Conservation (phyloP, 2,888 invertebrate genomes). For the Agonopterix alstromeriana region DNA sequence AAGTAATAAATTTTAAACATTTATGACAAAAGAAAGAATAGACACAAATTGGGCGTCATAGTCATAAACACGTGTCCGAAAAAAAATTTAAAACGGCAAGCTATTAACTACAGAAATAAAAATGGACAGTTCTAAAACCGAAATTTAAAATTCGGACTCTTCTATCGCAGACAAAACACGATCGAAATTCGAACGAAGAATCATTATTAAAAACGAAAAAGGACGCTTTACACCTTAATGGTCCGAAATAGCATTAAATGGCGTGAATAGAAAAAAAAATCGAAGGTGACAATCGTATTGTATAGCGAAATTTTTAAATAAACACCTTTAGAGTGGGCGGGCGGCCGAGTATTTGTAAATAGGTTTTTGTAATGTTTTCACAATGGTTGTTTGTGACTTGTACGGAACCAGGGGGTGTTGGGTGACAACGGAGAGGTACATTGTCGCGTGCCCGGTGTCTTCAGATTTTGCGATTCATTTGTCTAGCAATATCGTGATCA, state of each 20-base stretch:
- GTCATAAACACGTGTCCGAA: conserved; percentile 62
- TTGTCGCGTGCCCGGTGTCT: conserved; percentile 34
- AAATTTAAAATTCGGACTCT: conserved; percentile 11
- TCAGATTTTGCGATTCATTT: conserved; percentile 8
- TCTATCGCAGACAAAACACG: conserved; percentile 15
- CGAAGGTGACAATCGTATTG: conserved; percentile 63
- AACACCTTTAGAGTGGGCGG: conserved; percentile 77
- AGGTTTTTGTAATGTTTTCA: conserved; percentile 56
- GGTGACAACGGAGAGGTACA: conserved; percentile 13
- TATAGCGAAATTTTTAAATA: conserved; percentile 69
- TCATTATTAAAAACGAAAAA: conserved; percentile 16
- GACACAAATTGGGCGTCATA: conserved; percentile 65
- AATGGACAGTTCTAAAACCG: conserved; percentile 1
- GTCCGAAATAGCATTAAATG: conserved; percentile 69
- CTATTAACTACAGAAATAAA: conserved; percentile 11
- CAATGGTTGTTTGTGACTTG: conserved; percentile 32
- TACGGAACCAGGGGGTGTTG: conserved; percentile 20
- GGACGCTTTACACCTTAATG: conserved; percentile 27
- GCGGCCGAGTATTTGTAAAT: conserved; percentile 71
- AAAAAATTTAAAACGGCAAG: conserved; percentile 37
- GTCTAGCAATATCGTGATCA: too few relatives aligned
- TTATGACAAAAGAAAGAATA: conserved; percentile 49
- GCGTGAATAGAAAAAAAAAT: conserved; percentile 66
- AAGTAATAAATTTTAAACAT: conserved; percentile 40
- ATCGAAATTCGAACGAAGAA: conserved; percentile 7